Evolutionary conservation across 2,113 vertebrate species (phyloP).

Genomic region (Rhegmatorhina hoffmannsi): DNA sequence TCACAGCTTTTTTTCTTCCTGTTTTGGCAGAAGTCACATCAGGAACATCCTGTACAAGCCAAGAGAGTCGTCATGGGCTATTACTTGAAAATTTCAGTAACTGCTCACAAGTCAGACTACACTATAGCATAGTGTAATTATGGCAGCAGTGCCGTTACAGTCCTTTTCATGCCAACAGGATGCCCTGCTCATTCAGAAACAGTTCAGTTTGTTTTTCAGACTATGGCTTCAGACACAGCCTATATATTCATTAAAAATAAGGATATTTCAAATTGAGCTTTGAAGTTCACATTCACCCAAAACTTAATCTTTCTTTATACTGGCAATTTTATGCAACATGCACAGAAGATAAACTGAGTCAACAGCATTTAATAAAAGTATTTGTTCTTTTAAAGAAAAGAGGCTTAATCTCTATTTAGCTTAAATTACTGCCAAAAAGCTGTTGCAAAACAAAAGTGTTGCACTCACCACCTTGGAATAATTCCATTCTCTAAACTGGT

Average conservation of each 20-base stretch:
- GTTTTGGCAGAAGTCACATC: constrained; percentile 55
- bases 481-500: constrained; percentile 87
- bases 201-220: not conserved
- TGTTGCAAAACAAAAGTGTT: not conserved
- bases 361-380: not conserved
- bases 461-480: constrained; percentile 80
- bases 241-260: not conserved
- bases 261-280: not conserved
- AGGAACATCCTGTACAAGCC: constrained; percentile 51
- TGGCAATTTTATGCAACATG: accelerated
- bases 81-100: constrained; percentile 22
- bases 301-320: not conserved
- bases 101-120: not conserved
- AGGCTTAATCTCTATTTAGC: not conserved
- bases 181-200: not conserved
- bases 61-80: not conserved
- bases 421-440: not conserved
- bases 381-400: not conserved
- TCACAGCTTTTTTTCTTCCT: constrained; percentile 24
- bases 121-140: not conserved
- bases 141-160: not conserved
- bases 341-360: not conserved
- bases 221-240: not conserved
- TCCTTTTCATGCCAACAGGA: not conserved
- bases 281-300: not conserved